Conservation (phyloP, 2,888 invertebrate genomes). For the Phytoseiulus persimilis region DNA sequence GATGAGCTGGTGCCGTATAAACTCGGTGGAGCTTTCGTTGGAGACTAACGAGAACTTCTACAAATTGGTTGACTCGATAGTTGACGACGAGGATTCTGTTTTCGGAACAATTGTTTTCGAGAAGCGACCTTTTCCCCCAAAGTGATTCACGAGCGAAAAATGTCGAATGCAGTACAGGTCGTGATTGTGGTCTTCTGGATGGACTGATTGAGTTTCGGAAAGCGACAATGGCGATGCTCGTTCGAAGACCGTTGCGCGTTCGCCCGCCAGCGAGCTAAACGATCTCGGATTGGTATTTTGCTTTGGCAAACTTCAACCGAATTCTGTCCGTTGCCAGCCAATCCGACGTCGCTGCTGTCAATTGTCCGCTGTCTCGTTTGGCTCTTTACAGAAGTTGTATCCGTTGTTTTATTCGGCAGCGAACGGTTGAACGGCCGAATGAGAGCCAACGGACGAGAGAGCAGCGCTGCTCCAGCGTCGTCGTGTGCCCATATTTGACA, state of each 20-base stretch:
- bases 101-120: too few relatives aligned
- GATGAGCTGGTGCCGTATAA: too few relatives aligned
- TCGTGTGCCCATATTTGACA: constrained; percentile 5
- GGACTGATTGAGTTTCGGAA: not conserved
- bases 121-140: too few relatives aligned
- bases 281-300: not conserved
- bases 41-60: too few relatives aligned
- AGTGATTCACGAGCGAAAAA: too few relatives aligned
- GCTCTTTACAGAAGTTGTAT: constrained; percentile 5
- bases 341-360: not conserved
- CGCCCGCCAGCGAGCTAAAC: not conserved
- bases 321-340: not conserved
- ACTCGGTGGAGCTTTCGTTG: too few relatives aligned
- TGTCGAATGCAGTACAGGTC: too few relatives aligned
- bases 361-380: not conserved
- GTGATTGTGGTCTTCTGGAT: not conserved
- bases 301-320: not conserved
- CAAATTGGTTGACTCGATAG: too few relatives aligned
- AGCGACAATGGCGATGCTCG: not conserved
- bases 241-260: not conserved
- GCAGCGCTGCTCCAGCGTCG: not conserved
- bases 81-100: too few relatives aligned
- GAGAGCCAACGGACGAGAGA: not conserved
- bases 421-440: not conserved
- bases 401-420: not conserved